A percentile compares a stretch with the other conserved stretches of the same genome.
Evolutionary conservation across 1,140 invertebrate species (phyloP).

Genomic region (Drosophila willistoni): DNA sequence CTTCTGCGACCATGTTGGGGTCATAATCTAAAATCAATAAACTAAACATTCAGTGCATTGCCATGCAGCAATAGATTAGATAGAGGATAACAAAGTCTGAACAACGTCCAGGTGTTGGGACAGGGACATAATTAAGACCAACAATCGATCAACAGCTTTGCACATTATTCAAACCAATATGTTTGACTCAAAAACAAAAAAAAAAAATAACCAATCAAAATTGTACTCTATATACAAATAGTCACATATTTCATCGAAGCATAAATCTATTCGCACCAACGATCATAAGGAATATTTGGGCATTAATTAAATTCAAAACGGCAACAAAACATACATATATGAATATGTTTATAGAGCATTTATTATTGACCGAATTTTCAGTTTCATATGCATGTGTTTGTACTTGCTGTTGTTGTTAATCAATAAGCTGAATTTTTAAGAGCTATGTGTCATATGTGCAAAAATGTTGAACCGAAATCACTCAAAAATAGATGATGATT

Average conservation of each 20-base stretch:
- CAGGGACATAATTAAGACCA: no score
- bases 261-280: conserved; percentile 67
- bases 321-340: conserved; percentile 29
- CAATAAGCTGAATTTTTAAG: conserved; percentile 39
- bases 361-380: background rate
- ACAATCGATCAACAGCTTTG: no score
- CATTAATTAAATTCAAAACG: conserved; percentile 60
- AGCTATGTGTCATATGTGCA: conserved; percentile 72
- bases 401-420: conserved; percentile 24
- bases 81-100: no score
- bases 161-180: conserved; percentile 3
- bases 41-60: no score
- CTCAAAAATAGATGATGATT: conserved; percentile 72
- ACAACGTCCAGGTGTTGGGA: no score
- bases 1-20: no score
- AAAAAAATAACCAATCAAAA: conserved; percentile 25
- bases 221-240: conserved; percentile 41
- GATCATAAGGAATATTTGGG: conserved; percentile 45
- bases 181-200: conserved; percentile 11
- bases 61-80: no score
- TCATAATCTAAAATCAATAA: no score
- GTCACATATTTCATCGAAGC: conserved; percentile 51
- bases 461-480: conserved; percentile 70
- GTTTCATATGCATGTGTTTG: background rate
- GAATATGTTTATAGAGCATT: background rate